Conservation (phyloP, 1,140 invertebrate genomes). For the Apis cerana region DNA sequence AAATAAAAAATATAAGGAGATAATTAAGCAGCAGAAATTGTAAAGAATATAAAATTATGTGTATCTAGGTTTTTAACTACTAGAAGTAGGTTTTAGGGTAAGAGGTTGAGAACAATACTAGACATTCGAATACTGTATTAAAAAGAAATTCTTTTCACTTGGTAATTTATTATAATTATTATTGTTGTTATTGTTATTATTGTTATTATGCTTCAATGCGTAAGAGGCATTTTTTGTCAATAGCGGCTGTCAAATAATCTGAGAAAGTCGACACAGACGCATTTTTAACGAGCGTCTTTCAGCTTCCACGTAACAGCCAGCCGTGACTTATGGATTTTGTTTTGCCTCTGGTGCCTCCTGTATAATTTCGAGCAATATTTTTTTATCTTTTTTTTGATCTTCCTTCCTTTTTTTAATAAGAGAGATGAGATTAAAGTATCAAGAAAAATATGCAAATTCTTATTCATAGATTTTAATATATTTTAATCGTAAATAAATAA, state of each 20-base stretch:
- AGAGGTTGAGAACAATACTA: no score
- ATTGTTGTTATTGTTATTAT: no score
- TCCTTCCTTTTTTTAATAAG: not conserved
- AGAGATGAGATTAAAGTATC: not conserved
- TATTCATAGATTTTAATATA: no score
- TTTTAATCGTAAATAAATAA: no score
- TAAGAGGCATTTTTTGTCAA: constrained; percentile 6
- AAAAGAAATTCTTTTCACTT: no score
- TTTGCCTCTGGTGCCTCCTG: constrained; percentile 15
- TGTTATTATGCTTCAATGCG: not conserved
- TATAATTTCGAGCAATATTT: not conserved
- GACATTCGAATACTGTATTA: no score
- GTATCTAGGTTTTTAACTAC: no score
- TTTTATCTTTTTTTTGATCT: not conserved
- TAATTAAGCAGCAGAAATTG: no score
- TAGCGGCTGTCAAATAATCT: constrained; percentile 30
- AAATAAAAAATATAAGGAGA: no score
- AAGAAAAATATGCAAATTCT: not conserved
- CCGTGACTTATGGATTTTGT: constrained; percentile 27
- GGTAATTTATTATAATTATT: no score
- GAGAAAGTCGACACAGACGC: constrained; percentile 11
- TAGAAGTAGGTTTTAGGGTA: no score
- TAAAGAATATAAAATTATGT: no score
- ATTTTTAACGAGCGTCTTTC: constrained; percentile 33
- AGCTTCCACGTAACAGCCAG: constrained; percentile 26